These are phyloP conservation scores for Arion vulgaris DNA, from an alignment of 1,140 invertebrate genomes.

Conservation along the genomic window DNA sequence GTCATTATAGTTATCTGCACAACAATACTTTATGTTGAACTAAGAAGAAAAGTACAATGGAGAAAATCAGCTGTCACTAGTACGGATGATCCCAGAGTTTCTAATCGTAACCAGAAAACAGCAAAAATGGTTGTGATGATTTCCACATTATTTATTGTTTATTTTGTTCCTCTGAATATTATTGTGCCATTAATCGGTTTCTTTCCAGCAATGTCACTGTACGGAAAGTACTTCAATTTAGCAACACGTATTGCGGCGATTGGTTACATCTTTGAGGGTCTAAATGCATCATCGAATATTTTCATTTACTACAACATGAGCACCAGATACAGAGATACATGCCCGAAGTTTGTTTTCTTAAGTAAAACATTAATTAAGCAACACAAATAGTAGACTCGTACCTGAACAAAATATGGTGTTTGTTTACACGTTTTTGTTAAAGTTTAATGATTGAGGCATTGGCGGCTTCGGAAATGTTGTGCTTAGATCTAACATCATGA, in stretches of 20 bases:
- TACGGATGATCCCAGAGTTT: neutral
- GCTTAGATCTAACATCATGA: too few relatives aligned
- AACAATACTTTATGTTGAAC: neutral
- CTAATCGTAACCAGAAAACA: neutral
- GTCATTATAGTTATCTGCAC: neutral
- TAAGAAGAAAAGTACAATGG: neutral
- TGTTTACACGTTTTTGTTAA: too few relatives aligned
- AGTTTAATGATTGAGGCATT: too few relatives aligned
- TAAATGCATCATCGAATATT: neutral
- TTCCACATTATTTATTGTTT: neutral
- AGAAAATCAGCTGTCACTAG: neutral
- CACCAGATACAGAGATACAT: neutral
- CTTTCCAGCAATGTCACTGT: neutral
- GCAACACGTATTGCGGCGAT: neutral
- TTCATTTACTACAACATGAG: neutral
- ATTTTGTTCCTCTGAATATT: neutral
- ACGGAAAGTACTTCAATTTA: neutral
- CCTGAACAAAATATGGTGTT: too few relatives aligned
- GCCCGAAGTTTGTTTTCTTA: too few relatives aligned
- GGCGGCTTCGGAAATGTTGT: too few relatives aligned
- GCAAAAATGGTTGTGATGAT: conserved; percentile 3
- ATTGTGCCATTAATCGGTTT: neutral
- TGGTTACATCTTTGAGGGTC: neutral
- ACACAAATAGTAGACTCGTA: too few relatives aligned
- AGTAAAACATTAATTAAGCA: too few relatives aligned